phyloP scores from a whole-genome alignment of 2,113 vertebrate species.

The Nipponia nippon region DNA sequence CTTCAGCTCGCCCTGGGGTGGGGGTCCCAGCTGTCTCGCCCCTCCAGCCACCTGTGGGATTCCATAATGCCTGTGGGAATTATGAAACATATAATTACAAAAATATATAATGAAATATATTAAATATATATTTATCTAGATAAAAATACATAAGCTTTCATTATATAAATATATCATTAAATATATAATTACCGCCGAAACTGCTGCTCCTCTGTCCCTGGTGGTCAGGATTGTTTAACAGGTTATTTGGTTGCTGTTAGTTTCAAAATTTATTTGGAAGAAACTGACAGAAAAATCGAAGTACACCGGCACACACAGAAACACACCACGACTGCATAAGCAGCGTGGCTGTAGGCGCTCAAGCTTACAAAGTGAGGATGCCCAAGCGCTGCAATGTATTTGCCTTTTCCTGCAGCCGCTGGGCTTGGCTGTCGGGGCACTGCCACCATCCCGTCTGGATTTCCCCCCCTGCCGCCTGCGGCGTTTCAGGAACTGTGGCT shows the following conservation, averaged over 20 bases:
- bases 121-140: not conserved
- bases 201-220: not conserved
- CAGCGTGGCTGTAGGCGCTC: accelerated
- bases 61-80: not conserved
- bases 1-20: not conserved
- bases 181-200: not conserved
- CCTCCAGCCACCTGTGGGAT: not conserved
- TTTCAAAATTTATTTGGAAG: not conserved
- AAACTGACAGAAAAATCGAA: accelerated
- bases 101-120: not conserved
- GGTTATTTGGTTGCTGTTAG: not conserved
- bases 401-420: not conserved
- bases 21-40: accelerated
- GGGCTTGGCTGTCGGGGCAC: not conserved
- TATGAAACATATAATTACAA: not conserved
- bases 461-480: accelerated
- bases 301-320: not conserved
- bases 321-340: not conserved
- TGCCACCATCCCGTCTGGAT: accelerated
- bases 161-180: not conserved
- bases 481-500: not conserved
- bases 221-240: not conserved
- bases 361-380: accelerated
- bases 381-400: not conserved
- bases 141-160: not conserved